Base-by-base conservation (phyloP, 2,888 invertebrate species). In the Dicyrtomina minuta region DNA sequence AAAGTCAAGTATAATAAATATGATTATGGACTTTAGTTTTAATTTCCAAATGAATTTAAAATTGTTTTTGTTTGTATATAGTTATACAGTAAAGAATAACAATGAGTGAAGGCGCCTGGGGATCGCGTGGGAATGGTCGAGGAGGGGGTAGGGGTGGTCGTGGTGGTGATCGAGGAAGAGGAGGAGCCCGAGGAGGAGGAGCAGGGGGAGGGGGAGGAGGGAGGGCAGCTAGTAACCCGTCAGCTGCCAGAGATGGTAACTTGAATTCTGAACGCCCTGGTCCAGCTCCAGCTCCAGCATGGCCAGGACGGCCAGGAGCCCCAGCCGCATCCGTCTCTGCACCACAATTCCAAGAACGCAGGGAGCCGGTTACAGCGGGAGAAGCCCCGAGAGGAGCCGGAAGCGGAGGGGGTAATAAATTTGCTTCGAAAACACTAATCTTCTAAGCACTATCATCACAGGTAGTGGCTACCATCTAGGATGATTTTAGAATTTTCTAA, bases 91-190 rank as follows among this genome's bases (percentile, higher is more conserved):
- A n/a, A n/a, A n/a, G n/a, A n/a, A n/a, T n/a, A n/a, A n/a, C n/a
- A 8, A 33, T 33, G 33, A 33, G 33, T 33, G 33, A 33, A 33
- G 33, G 56, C 27, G 27, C 8, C 26, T 56, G 26, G 26, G 27
- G 26, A 10, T 27, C 56, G 3, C 24, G 56, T 27, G 46, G 22
- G 1, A 26, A 33, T n/a, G 24, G 20, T 49, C 24, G 62, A 12
- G 46, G 26, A 13, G 17, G 49, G 27, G 59, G 33, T 51, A 5
- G 26, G 12, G 58, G 22, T 20, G 58, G 69, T 68, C 62, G 75
- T 71, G 20, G 39, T 59, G 33, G 8, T 33, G 33, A 33, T 33
- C 4, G 26, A 12, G 24, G 46, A 24, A 22, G 41, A 55, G 39
- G 39, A 26, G 20, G 22, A 6, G 27, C 6, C 3, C 24, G 62